Conservation (phyloP, 1,140 invertebrate species). For the Mamestra configurata region DNA sequence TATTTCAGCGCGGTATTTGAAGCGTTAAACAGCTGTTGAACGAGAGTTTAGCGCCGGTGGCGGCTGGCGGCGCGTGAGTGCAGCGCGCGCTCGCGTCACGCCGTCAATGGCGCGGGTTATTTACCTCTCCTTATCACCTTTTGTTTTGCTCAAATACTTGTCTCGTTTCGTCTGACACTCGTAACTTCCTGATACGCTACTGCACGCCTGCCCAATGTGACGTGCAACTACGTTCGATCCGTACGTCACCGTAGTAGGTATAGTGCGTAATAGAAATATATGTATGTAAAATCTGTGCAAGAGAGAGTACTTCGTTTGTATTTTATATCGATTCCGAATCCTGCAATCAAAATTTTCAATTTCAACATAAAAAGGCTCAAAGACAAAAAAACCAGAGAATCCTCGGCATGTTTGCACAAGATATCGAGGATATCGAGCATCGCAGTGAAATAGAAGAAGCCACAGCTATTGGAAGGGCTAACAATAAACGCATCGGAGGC, state of each 20-base stretch:
- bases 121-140: conserved; percentile 87
- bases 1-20: conserved; percentile 71
- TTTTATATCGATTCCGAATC: neutral
- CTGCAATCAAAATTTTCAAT: conserved; percentile 16
- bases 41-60: conserved; percentile 51
- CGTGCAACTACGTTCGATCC: neutral
- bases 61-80: conserved; percentile 41
- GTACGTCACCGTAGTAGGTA: neutral
- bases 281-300: neutral
- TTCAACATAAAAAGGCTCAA: conserved; percentile 56
- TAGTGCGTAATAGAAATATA: neutral
- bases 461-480: conserved; percentile 74
- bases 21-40: conserved; percentile 75
- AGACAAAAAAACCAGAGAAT: conserved; percentile 58
- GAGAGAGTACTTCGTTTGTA: no score
- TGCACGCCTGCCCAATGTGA: conserved; percentile 47
- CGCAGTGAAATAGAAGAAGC: conserved; percentile 77
- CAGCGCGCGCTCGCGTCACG: conserved; percentile 65
- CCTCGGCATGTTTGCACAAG: conserved; percentile 69
- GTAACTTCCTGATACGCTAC: conserved; percentile 70
- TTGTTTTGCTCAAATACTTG: conserved; percentile 85
- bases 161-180: conserved; percentile 69
- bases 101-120: conserved; percentile 86
- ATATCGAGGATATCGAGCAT: conserved; percentile 75
- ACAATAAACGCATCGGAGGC: conserved; percentile 83